These are phyloP conservation scores for Hirudo medicinalis DNA, from an alignment of 1,140 invertebrate genomes.

Conservation along the genomic window DNA sequence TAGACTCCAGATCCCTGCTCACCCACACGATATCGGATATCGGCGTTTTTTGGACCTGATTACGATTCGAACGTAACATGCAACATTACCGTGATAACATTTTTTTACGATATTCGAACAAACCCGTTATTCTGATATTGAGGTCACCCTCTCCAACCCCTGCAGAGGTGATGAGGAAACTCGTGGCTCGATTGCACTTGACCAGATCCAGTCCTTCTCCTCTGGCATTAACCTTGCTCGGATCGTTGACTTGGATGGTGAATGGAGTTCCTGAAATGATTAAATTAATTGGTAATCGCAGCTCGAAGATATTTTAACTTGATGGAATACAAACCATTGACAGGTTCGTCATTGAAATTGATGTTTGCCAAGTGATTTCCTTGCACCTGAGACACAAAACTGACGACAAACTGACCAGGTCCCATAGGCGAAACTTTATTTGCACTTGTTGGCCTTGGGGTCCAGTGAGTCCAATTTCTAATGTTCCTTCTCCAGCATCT, in stretches of 20 bases:
- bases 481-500: slow-evolving; percentile 89
- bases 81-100: too few species aligned
- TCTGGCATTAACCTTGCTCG: slow-evolving; percentile 28
- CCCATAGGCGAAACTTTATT: slow-evolving; percentile 93
- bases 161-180: slow-evolving; percentile 67
- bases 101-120: background rate
- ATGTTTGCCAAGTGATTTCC: slow-evolving; percentile 88
- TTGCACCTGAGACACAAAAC: slow-evolving; percentile 81
- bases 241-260: slow-evolving; percentile 33
- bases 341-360: slow-evolving; percentile 91
- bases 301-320: background rate
- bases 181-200: slow-evolving; percentile 67
- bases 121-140: slow-evolving; percentile 51
- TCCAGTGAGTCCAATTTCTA: slow-evolving; percentile 89
- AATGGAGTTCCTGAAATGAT: slow-evolving; percentile 34
- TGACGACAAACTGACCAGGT: slow-evolving; percentile 83
- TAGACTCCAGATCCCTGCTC: slow-evolving; percentile 57
- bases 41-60: slow-evolving; percentile 11
- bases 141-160: slow-evolving; percentile 53
- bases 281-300: background rate
- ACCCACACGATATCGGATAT: slow-evolving; percentile 9
- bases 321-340: slow-evolving; percentile 55
- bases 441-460: slow-evolving; percentile 75
- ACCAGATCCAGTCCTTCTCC: slow-evolving; percentile 44
- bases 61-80: too few species aligned